Evolutionary conservation across 2,113 vertebrate species (phyloP).

Genomic region (Marmota monax): DNA sequence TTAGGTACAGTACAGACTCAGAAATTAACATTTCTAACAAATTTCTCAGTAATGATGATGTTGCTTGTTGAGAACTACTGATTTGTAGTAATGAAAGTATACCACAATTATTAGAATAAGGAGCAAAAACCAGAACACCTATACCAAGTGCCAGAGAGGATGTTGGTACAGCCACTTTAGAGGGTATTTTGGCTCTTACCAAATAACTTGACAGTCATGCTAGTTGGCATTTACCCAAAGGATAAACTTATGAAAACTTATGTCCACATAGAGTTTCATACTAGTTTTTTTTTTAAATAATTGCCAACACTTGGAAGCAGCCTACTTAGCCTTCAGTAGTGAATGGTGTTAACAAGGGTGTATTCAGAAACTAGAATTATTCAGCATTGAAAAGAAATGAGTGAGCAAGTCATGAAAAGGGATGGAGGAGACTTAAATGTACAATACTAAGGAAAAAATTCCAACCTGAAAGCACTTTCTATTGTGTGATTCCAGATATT

Average conservation of each 20-base stretch:
- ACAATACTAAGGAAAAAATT: not conserved
- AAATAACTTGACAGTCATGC: accelerated
- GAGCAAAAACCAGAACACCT: not conserved
- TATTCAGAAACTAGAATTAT: not conserved
- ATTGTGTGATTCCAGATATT: not conserved
- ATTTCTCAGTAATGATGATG: too few relatives aligned
- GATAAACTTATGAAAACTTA: not conserved
- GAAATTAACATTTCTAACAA: not conserved
- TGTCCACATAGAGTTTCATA: not conserved
- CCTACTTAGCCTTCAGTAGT: not conserved
- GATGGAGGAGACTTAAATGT: not conserved
- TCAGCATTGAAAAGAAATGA: not conserved
- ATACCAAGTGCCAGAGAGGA: too few relatives aligned
- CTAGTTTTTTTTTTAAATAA: not conserved
- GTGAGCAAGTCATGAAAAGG: not conserved
- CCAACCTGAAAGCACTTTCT: not conserved
- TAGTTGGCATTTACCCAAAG: not conserved
- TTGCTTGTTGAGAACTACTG: not conserved
- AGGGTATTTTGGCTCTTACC: not conserved
- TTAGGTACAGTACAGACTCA: not conserved
- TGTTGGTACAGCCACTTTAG: accelerated
- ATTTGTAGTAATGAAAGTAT: not conserved
- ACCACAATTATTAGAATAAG: not conserved
- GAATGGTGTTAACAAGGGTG: not conserved
- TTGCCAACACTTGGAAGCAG: not conserved